Percentiles rank a stretch among this genome's conserved stretches.
Evolutionary conservation across 2,797 vertebrate species (phyloP).

Genomic region (Crocodylus rhombifer): DNA sequence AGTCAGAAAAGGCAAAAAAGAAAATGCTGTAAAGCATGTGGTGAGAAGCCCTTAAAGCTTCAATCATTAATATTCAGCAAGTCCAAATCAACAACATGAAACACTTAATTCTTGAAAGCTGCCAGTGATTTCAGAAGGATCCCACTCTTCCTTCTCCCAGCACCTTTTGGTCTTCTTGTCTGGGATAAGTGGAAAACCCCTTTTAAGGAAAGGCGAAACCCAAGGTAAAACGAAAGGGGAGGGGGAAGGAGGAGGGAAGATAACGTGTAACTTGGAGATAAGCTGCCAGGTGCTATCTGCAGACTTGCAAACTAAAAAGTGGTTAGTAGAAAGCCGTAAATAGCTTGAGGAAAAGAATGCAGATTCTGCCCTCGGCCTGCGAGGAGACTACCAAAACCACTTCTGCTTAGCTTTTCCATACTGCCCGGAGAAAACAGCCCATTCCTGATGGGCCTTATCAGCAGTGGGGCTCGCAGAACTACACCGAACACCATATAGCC

Average conservation of each 20-base stretch:
- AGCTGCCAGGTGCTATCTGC: not conserved
- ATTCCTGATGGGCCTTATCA: not conserved
- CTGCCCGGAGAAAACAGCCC: not conserved
- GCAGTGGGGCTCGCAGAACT: not conserved
- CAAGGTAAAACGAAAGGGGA: not conserved
- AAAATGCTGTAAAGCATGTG: not conserved
- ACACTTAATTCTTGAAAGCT: not conserved
- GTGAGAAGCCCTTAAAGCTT: slow-evolving; percentile 20
- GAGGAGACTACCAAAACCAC: not conserved
- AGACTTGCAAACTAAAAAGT: not conserved
- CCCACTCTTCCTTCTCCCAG: not conserved
- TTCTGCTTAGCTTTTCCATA: not conserved
- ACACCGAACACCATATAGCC: not conserved
- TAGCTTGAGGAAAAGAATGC: not conserved
- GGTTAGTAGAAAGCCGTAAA: not conserved
- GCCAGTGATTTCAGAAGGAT: not conserved
- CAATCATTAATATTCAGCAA: not conserved
- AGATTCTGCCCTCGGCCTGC: too few relatives aligned
- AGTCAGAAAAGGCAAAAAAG: slow-evolving; percentile 11
- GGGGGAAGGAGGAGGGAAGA: not conserved
- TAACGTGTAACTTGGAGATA: not conserved
- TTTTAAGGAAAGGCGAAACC: not conserved
- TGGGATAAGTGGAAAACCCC: not conserved
- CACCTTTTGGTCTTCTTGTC: not conserved
- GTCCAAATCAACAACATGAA: not conserved